Evolutionary conservation across 2,888 invertebrate species (phyloP), one percentile per base, ranked within the genome.

Genomic region (Aleiodes alternator): DNA sequence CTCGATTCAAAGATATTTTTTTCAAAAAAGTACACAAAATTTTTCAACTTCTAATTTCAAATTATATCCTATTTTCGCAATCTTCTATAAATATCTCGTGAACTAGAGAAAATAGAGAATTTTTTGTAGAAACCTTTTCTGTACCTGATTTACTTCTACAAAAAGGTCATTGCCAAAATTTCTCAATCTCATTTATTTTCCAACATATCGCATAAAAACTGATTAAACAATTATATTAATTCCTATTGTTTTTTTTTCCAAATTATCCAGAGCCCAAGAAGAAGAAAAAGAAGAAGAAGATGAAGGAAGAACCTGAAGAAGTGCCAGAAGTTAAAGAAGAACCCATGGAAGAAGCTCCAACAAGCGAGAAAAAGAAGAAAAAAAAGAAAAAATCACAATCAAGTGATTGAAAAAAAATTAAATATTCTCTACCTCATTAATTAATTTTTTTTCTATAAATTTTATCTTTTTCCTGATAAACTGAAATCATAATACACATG

Each of bases 281-380:
- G 69, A 86, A 84, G 71, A 88, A 88, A 78, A 88, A 88, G 69
- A 87, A 87, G 79, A 91, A 91, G 84, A 92, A 91, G 84, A 89
- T 90, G 77, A 79, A 78, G 76, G 88, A 72, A 84, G 84, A 81
- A 72, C 48, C 80, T 16, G 80, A 84, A 80, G 78, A 84, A 78
- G 73, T 80, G 81, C 79, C 83, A 81, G 80, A 71, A 77, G 76
- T 61, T 77, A 77, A 77, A 80, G 79, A 81, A 61, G 72, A 79
- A 68, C 48, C 31, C 29, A 81, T 89, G 66, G 81, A 86, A 23
- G 81, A 86, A 23, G 85, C 84, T 56, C 87, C 87, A 2, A 81
- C 84, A 12, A 90, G 90, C 16, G 91, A 91, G 81, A 92, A 92
- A 82, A 92, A 91, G 82, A 92, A 91, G 83, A 92, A 92, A 83